phyloP scores from a whole-genome alignment of 2,113 vertebrate species.

The Rhipidura dahli region DNA sequence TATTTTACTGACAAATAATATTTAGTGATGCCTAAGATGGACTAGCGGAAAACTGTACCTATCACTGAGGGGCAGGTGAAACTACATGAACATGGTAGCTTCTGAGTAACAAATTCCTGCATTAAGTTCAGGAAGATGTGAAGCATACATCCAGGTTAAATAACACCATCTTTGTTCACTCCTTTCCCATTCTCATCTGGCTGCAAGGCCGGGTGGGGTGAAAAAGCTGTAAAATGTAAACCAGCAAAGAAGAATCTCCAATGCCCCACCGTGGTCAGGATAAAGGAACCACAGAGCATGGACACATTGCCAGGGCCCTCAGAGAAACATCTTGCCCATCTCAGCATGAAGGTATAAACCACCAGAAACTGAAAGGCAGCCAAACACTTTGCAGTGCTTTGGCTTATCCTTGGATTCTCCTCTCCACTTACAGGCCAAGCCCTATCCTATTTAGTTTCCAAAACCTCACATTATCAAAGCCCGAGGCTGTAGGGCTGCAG shows the following conservation, averaged over 20 bases:
- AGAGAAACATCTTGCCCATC: constrained; percentile 23
- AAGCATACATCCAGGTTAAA: not conserved
- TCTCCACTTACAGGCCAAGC: not conserved
- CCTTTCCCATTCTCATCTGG: not conserved
- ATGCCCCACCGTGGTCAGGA: not conserved
- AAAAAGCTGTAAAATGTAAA: not conserved
- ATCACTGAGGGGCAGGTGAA: not conserved
- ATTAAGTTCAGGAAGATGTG: not conserved
- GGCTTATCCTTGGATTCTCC: not conserved
- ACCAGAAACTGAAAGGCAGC: not conserved
- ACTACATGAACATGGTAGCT: not conserved
- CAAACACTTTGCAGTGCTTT: not conserved
- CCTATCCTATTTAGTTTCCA: not conserved
- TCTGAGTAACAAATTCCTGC: not conserved
- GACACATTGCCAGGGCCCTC: not conserved
- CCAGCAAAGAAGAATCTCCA: not conserved
- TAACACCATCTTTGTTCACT: not conserved
- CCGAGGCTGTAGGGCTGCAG: not conserved
- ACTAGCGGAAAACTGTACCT: not conserved
- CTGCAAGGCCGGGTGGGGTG: not conserved
- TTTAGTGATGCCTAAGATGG: not conserved
- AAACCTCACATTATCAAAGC: not conserved
- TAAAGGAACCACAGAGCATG: not conserved
- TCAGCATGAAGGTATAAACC: constrained; percentile 22
- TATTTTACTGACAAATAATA: not conserved